Base-by-base conservation (phyloP, 1,140 invertebrate species). In the Thaumetopoea pityocampa region DNA sequence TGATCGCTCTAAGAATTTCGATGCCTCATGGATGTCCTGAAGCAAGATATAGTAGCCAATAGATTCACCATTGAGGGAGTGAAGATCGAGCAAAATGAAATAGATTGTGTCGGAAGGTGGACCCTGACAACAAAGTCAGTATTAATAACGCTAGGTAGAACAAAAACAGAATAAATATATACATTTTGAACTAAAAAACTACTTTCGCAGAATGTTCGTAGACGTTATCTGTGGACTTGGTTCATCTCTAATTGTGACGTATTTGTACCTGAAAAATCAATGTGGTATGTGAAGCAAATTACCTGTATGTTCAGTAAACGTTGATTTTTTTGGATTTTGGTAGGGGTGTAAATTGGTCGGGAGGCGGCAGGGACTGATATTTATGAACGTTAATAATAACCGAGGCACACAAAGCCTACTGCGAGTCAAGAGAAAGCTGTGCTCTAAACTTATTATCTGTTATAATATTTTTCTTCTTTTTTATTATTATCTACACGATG, bases 381-480 rank as follows among this genome's bases (percentile, higher is more conserved):
- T 78, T 78, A 78, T 78, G 73, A 63, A 68, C 68, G 70, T 73
- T 74, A 74, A 78, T 78, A 78, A 78, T 70, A 63, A 74, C 61
- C 65, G 37, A 46, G 46, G 48, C 46, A 44, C 59, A 67, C 60
- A 65, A 55, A 65, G 62, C 66, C 67, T 78, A 64, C 49, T 41
- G 43, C 26, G 18, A 15, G 29, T 7, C 9, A 36, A 20, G 16
- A 18, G 20, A 9, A 33, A 14, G 28, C 19, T 23, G 28, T 30
- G 29, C 9, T 7, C 24, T 48, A 36, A 16, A 27, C 15, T 14
- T 17, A 23, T 34, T 24, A 36, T 23, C 5, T 29, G 29, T 43
- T 8, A 14, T 2, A 7, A 29, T n/a, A 29, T 14, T 29, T 1
- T 15, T 29, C 5, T 29, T 5, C 4, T 14, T 6, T 29, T 15